A percentile compares a stretch with the other conserved stretches of the same genome.
These are phyloP conservation scores for Crenuchus spilurus DNA, from an alignment of 2,797 vertebrate genomes.

Conservation along the genomic window DNA sequence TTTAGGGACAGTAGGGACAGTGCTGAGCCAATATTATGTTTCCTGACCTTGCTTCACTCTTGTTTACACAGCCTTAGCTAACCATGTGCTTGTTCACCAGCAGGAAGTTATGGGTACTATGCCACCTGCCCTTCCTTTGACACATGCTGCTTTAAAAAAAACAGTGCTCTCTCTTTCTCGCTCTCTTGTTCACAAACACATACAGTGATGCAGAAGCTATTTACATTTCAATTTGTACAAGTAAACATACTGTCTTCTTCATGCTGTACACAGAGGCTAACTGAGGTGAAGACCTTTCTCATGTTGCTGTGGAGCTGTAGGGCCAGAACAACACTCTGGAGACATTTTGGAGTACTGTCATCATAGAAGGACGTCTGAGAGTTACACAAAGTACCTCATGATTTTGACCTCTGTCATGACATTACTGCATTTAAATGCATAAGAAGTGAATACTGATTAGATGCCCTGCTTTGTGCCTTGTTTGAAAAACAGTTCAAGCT, in stretches of 20 bases:
- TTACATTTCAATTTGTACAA: constrained; percentile 6
- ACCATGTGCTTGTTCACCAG: constrained; percentile 62
- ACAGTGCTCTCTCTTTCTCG: no score
- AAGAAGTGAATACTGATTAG: no score
- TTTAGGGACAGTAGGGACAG: constrained; percentile 34
- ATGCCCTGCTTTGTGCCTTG: no score
- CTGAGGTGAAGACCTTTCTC: constrained; percentile 39
- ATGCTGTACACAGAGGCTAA: not conserved
- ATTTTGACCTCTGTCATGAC: constrained; percentile 10
- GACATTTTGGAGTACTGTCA: constrained; percentile 44
- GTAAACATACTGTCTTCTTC: constrained; percentile 8
- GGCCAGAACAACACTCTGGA: not conserved
- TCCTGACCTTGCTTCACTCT: constrained; percentile 66
- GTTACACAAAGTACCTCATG: constrained; percentile 35
- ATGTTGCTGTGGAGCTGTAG: constrained; percentile 29
- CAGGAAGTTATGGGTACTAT: constrained; percentile 63
- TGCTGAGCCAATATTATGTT: constrained; percentile 71
- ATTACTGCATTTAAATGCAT: constrained; percentile 18
- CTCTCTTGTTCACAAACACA: not conserved
- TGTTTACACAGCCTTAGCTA: constrained; percentile 72
- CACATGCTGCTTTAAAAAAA: no score
- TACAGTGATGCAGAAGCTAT: not conserved
- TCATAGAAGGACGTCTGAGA: constrained; percentile 38
- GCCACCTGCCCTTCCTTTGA: constrained; percentile 37
- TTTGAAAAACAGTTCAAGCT: no score